Evolutionary conservation across 2,113 vertebrate genomes (phyloP).

Genomic region (Ciconia boyciana): DNA sequence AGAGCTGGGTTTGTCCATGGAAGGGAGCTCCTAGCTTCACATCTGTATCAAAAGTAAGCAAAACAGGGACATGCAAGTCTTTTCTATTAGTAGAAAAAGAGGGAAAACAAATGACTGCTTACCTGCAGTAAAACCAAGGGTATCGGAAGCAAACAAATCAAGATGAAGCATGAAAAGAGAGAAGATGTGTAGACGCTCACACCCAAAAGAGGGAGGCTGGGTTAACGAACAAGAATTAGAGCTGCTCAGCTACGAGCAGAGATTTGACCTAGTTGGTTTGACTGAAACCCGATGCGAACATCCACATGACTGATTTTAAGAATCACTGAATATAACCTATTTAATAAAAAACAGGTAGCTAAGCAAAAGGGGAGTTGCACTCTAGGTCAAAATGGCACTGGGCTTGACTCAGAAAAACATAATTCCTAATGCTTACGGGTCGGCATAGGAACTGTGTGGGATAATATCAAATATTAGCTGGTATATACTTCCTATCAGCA

Average conservation of each 20-base stretch:
- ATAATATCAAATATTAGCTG: neutral
- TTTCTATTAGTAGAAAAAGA: neutral
- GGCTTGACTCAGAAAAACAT: neutral
- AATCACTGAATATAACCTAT: neutral
- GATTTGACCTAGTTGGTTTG: conserved; percentile 39
- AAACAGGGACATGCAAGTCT: neutral
- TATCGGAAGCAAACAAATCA: neutral
- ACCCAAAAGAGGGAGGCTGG: neutral
- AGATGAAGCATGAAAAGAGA: neutral
- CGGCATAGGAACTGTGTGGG: neutral
- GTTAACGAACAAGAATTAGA: neutral
- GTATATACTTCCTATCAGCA: neutral
- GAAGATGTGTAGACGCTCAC: neutral
- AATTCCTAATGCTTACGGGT: neutral
- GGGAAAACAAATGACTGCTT: neutral
- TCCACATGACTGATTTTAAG: conserved; percentile 39
- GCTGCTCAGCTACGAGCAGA: neutral
- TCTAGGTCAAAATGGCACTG: neutral
- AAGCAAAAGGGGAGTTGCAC: neutral
- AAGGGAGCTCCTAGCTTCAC: neutral
- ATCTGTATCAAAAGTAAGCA: neutral
- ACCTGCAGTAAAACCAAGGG: neutral
- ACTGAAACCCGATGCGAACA: conserved; percentile 35
- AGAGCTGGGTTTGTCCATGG: neutral
- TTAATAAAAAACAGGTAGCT: neutral